These are phyloP conservation scores for Branchipolynoe longqiensis DNA, from an alignment of 2,888 invertebrate genomes.

Conservation along the genomic window DNA sequence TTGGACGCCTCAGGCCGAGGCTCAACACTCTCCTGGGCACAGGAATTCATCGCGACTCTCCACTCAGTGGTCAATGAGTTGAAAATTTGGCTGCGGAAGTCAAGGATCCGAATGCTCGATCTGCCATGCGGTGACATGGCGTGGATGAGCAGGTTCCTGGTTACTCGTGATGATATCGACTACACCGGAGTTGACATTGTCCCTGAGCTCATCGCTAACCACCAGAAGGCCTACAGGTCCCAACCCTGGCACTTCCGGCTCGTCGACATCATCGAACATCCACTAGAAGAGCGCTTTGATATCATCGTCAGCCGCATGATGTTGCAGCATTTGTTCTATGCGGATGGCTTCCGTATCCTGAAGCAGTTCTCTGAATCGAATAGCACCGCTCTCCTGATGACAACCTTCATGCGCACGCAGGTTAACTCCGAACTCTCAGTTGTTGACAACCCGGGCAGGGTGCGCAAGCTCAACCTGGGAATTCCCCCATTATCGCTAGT, in stretches of 20 bases:
- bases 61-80: constrained; percentile 64
- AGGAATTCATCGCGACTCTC: constrained; percentile 64
- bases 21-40: constrained; percentile 66
- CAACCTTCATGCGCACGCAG: constrained; percentile 62
- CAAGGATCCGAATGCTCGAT: constrained; percentile 64
- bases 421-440: constrained; percentile 64
- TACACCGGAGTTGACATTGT: constrained; percentile 70
- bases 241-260: constrained; percentile 62
- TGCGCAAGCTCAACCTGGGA: constrained; percentile 67
- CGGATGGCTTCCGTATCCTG: constrained; percentile 63
- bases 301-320: constrained; percentile 67
- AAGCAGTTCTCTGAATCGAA: constrained; percentile 62
- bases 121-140: constrained; percentile 69
- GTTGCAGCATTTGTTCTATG: constrained; percentile 66
- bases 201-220: constrained; percentile 66
- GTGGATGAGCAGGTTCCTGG: constrained; percentile 69
- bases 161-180: constrained; percentile 67
- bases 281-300: constrained; percentile 62
- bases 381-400: constrained; percentile 63
- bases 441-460: constrained; percentile 66
- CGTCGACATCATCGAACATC: constrained; percentile 62
- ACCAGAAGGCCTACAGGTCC: constrained; percentile 60
- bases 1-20: constrained; percentile 66
- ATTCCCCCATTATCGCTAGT: constrained; percentile 65
- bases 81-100: constrained; percentile 51